A percentile compares a stretch with the other conserved stretches of the same genome.
phyloP scores from a whole-genome alignment of 2,888 invertebrate genomes.

The Abscondita cerata region DNA sequence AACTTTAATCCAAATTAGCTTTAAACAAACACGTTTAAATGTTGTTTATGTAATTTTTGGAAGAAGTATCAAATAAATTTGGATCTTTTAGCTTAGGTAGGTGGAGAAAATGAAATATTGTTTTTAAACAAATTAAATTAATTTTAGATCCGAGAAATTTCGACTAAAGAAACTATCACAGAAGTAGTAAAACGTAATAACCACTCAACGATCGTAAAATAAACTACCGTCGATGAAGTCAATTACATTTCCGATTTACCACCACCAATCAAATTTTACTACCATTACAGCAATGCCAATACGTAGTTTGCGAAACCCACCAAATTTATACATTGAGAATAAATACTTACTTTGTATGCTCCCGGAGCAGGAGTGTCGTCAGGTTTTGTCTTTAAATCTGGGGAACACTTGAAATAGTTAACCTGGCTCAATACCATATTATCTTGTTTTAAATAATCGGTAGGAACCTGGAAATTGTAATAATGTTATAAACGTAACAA shows the following conservation, averaged over 20 bases:
- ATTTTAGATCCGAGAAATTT: too few species aligned
- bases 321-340: too few species aligned
- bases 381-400: conserved; percentile 14
- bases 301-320: conserved; percentile 16
- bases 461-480: conserved; percentile 34
- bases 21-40: conserved; percentile 25
- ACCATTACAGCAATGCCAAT: conserved; percentile 33
- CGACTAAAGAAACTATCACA: too few species aligned
- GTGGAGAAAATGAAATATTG: too few species aligned
- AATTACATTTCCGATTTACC: conserved; percentile 49
- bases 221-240: conserved; percentile 50
- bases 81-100: too few species aligned
- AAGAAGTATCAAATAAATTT: too few species aligned
- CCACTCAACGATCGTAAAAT: conserved; percentile 43
- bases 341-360: conserved; percentile 33
- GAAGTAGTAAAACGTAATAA: too few species aligned
- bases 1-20: conserved; percentile 20
- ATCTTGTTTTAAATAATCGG: conserved; percentile 36
- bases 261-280: conserved; percentile 47
- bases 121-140: too few species aligned
- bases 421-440: conserved; percentile 18
- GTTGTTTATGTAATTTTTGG: too few species aligned
- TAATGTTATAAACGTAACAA: not conserved
- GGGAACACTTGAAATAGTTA: conserved; percentile 18
- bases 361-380: conserved; percentile 27